These are phyloP conservation scores for Leptodirus hochenwartii DNA, from an alignment of 2,888 invertebrate genomes.

Conservation along the genomic window DNA sequence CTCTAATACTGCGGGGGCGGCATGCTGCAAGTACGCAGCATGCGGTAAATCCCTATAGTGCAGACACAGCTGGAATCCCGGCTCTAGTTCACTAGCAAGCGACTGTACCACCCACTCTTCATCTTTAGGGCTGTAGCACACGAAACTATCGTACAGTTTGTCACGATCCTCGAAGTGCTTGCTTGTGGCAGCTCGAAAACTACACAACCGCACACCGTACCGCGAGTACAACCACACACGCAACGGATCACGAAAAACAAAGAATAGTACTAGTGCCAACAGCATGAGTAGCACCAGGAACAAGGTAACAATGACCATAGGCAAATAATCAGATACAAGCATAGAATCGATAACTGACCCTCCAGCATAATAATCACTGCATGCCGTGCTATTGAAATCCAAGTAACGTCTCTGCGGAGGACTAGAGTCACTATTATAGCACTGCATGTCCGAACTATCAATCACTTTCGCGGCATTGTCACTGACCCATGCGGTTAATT, in stretches of 20 bases:
- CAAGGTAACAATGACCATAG: constrained; percentile 63
- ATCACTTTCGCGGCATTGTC: constrained; percentile 65
- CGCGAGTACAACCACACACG: constrained; percentile 76
- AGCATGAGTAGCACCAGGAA: constrained; percentile 60
- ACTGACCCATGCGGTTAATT: constrained; percentile 63
- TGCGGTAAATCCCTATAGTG: constrained; percentile 75
- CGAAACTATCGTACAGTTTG: constrained; percentile 81
- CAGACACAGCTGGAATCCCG: constrained; percentile 70
- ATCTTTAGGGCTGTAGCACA: constrained; percentile 83
- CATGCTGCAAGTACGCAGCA: constrained; percentile 38
- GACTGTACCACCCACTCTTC: constrained; percentile 77
- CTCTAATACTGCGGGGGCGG: constrained; percentile 60
- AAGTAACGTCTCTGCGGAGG: constrained; percentile 61
- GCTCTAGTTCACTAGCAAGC: constrained; percentile 69
- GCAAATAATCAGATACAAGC: constrained; percentile 68
- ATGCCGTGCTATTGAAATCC: constrained; percentile 70
- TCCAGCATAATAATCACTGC: constrained; percentile 72
- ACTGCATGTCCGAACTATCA: constrained; percentile 63
- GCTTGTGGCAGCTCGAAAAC: constrained; percentile 44
- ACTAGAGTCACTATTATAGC: constrained; percentile 56
- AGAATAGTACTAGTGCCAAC: constrained; percentile 56
- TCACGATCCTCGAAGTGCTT: constrained; percentile 56
- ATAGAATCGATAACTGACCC: constrained; percentile 68
- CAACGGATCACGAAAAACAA: constrained; percentile 71
- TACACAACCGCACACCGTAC: constrained; percentile 68